phyloP scores from a whole-genome alignment of 2,113 vertebrate genomes.

The Ursus arctos region DNA sequence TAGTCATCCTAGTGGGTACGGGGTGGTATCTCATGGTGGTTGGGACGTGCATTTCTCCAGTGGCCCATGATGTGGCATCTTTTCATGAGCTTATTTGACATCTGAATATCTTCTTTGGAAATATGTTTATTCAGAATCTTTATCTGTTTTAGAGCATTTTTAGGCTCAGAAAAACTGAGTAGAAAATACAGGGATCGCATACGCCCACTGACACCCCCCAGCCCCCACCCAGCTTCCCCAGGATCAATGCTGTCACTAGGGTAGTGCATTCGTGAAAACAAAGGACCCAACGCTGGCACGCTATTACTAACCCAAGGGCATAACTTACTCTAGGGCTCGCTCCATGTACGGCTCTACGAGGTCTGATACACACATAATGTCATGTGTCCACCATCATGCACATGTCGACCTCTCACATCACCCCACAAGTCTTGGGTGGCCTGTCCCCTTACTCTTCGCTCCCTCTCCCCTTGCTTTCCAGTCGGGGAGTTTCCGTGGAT shows the following conservation, averaged over 20 bases:
- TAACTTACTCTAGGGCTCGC: neutral
- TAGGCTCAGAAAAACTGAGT: neutral
- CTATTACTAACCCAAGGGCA: neutral
- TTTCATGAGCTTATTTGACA: neutral
- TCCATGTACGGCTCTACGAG: accelerated
- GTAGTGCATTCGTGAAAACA: neutral
- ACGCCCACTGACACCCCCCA: neutral
- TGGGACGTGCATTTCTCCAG: neutral
- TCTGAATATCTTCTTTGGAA: neutral
- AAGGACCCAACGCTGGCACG: neutral
- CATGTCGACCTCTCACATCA: neutral
- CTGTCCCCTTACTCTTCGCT: neutral
- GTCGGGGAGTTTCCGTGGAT: neutral
- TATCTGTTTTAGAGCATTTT: neutral
- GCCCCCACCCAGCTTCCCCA: neutral
- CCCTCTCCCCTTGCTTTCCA: neutral
- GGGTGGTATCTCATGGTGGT: neutral
- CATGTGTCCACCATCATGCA: neutral
- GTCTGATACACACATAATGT: neutral
- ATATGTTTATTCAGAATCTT: neutral
- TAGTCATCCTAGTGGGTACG: neutral
- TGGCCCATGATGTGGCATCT: neutral
- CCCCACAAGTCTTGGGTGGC: neutral
- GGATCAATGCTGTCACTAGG: neutral
- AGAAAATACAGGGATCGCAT: neutral